Conservation (phyloP, 2,113 vertebrate genomes). For the Calidris pugnax region DNA sequence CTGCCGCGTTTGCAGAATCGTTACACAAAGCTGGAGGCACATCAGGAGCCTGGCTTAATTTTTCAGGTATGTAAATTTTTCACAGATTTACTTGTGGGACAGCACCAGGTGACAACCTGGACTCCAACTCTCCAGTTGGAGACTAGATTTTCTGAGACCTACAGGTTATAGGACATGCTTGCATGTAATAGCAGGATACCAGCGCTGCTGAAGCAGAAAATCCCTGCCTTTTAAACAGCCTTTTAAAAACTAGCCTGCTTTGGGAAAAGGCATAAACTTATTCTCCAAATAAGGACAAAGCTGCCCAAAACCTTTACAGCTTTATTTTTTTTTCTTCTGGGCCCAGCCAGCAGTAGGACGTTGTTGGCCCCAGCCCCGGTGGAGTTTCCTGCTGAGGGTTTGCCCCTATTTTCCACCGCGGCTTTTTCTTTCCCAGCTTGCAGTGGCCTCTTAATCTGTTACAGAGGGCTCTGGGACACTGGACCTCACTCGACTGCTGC, state of each 20-base stretch:
- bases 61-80: neutral
- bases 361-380: neutral
- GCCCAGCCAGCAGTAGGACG: constrained; percentile 18
- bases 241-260: neutral
- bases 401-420: neutral
- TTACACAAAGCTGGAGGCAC: neutral
- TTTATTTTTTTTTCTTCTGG: neutral
- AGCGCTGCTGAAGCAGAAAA: neutral
- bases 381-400: constrained; percentile 33
- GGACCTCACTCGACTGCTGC: neutral
- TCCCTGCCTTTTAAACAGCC: neutral
- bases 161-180: neutral
- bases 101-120: neutral
- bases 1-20: rapidly evolving
- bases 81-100: neutral
- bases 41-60: neutral
- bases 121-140: neutral
- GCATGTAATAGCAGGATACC: neutral
- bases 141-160: neutral
- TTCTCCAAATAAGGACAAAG: constrained; percentile 46
- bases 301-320: neutral
- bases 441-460: neutral
- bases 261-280: neutral
- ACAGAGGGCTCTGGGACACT: neutral
- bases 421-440: neutral